Conservation (phyloP, 2,113 vertebrate genomes). For the Aplodontia rufa region DNA sequence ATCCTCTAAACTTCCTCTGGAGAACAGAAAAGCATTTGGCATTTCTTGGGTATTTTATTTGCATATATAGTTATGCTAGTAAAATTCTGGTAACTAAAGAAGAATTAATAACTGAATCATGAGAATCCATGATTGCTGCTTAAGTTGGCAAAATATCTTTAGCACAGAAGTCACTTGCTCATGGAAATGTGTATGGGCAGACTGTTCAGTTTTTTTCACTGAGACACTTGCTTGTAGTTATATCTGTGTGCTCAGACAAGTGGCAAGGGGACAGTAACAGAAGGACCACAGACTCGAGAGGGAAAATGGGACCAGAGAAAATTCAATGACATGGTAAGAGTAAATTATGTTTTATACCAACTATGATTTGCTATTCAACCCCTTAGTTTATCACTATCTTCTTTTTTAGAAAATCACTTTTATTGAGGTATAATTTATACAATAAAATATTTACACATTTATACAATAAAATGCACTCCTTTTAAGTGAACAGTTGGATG, state of each 20-base stretch:
- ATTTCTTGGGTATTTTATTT: conserved; percentile 62
- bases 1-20: conserved; percentile 61
- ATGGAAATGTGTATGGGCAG: not conserved
- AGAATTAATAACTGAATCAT: conserved; percentile 68
- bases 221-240: not conserved
- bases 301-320: conserved; percentile 2
- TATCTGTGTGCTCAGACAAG: conserved; percentile 20
- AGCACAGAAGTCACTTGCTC: conserved; percentile 15
- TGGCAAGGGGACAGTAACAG: not conserved
- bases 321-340: not conserved
- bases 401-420: not conserved
- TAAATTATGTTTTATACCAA: conserved; percentile 3
- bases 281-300: conserved; percentile 19
- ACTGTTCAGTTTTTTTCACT: conserved; percentile 22
- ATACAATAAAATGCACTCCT: not conserved
- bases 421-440: not conserved
- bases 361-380: not conserved
- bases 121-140: conserved; percentile 13
- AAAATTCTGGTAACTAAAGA: conserved; percentile 55
- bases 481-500: not conserved
- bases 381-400: not conserved
- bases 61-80: conserved; percentile 47
- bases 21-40: conserved; percentile 62
- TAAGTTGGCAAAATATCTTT: conserved; percentile 58
- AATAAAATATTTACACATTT: not conserved